Evolutionary conservation across 2,888 invertebrate species (phyloP).

Genomic region (Stenodera caucasica): DNA sequence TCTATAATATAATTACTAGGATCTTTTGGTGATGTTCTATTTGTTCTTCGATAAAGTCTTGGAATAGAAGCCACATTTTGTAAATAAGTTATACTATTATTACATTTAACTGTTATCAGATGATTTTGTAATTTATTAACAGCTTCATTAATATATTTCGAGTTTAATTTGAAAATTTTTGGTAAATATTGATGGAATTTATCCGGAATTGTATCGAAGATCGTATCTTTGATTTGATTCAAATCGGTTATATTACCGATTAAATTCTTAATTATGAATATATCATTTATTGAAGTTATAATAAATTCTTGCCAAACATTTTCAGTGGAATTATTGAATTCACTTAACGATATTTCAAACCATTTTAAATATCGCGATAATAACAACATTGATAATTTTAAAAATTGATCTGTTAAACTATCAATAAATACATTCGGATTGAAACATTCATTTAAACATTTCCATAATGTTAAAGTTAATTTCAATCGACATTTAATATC

Average conservation of each 20-base stretch:
- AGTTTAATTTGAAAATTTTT: slow-evolving; percentile 42
- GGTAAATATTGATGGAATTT: slow-evolving; percentile 34
- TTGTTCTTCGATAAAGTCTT: slow-evolving; percentile 87
- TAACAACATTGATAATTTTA: slow-evolving; percentile 85
- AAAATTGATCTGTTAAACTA: slow-evolving; percentile 80
- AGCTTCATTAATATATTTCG: slow-evolving; percentile 32
- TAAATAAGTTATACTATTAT: slow-evolving; percentile 62
- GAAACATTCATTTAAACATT: slow-evolving; percentile 65
- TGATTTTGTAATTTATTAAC: slow-evolving; percentile 38
- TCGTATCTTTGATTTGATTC: slow-evolving; percentile 33
- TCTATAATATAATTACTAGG: slow-evolving; percentile 70
- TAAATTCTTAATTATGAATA: slow-evolving; percentile 37
- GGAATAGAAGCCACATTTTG: slow-evolving; percentile 92
- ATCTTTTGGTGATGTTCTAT: slow-evolving; percentile 80
- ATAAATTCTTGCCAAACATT: slow-evolving; percentile 41
- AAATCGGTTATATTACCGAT: slow-evolving; percentile 30
- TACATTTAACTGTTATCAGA: slow-evolving; percentile 43
- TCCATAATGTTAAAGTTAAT: slow-evolving; percentile 59
- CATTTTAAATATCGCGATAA: slow-evolving; percentile 79
- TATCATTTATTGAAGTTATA: slow-evolving; percentile 44
- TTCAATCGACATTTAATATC: slow-evolving; percentile 57
- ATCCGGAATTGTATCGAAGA: slow-evolving; percentile 42
- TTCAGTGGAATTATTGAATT: slow-evolving; percentile 14
- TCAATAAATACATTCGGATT: slow-evolving; percentile 75
- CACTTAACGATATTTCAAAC: slow-evolving; percentile 54